These are phyloP conservation scores for Aurelia sp. DNA, from an alignment of 30 jellyfish, hydroid and myxozoan species.

Conservation along the genomic window DNA sequence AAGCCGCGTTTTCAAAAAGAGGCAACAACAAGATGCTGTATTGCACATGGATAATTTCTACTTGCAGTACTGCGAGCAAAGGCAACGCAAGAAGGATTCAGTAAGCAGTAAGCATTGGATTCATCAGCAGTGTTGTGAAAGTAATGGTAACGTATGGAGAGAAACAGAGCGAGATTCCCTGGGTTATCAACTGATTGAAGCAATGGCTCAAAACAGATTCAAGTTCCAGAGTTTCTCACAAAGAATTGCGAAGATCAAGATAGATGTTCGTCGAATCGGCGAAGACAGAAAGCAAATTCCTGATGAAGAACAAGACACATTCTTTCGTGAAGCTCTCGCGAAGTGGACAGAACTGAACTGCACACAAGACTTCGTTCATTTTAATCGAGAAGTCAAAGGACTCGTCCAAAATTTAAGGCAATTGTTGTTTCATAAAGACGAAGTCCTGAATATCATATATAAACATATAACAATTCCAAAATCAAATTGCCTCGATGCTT, in stretches of 20 bases:
- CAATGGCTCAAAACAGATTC: slow-evolving; percentile 59
- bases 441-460: slow-evolving; percentile 49
- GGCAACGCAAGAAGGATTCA: too few relatives aligned
- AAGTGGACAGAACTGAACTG: slow-evolving; percentile 91
- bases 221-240: slow-evolving; percentile 77
- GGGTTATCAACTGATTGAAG: not conserved
- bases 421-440: slow-evolving; percentile 71
- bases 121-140: too few relatives aligned
- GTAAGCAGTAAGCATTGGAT: too few relatives aligned
- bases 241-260: slow-evolving; percentile 69
- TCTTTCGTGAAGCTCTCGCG: slow-evolving; percentile 79
- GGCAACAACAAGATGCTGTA: too few relatives aligned
- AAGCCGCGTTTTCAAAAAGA: too few relatives aligned
- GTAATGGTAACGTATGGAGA: too few relatives aligned
- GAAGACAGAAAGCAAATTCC: slow-evolving; percentile 74
- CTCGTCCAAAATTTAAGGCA: slow-evolving; percentile 76
- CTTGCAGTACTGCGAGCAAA: too few relatives aligned
- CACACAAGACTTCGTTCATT: slow-evolving; percentile 57
- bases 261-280: slow-evolving; percentile 78
- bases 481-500: slow-evolving; percentile 79
- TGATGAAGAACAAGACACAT: slow-evolving; percentile 86
- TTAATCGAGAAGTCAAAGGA: slow-evolving; percentile 59
- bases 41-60: too few relatives aligned
- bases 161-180: too few relatives aligned
- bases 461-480: slow-evolving; percentile 24